Conservation (phyloP, 2,113 vertebrate genomes). For the Vulpes vulpes region DNA sequence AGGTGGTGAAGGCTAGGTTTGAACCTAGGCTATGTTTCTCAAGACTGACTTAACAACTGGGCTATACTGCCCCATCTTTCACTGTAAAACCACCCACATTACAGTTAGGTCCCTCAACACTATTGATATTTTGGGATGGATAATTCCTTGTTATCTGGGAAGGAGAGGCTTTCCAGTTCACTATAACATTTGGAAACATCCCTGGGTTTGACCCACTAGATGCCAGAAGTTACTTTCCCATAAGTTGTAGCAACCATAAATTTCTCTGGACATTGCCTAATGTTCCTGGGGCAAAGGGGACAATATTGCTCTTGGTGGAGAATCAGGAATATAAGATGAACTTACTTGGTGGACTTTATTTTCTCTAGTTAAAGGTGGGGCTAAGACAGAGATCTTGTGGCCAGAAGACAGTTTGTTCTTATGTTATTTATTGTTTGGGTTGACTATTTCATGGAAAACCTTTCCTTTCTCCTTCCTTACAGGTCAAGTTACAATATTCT, state of each 20-base stretch:
- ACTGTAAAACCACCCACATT: neutral
- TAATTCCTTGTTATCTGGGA: too few species aligned
- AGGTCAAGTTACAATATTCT: neutral
- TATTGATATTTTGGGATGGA: neutral
- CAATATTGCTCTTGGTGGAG: neutral
- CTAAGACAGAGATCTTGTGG: too few species aligned
- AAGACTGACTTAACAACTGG: neutral
- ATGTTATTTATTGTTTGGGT: neutral
- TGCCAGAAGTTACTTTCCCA: neutral
- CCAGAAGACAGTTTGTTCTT: rapidly evolving
- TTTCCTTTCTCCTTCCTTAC: neutral
- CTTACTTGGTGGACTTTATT: neutral
- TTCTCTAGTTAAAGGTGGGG: neutral
- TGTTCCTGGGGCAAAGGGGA: neutral
- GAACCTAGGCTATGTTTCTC: too few species aligned
- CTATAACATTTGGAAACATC: neutral
- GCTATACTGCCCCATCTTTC: neutral
- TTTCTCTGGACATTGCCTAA: neutral
- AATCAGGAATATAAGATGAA: neutral
- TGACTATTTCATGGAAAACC: neutral
- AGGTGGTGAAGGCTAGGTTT: rapidly evolving
- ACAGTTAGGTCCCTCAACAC: neutral
- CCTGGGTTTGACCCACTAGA: neutral
- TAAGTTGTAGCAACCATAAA: too few species aligned
- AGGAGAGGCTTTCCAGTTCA: neutral